Conservation (phyloP, 2,113 vertebrate species). For the Leptocoma aspasia region DNA sequence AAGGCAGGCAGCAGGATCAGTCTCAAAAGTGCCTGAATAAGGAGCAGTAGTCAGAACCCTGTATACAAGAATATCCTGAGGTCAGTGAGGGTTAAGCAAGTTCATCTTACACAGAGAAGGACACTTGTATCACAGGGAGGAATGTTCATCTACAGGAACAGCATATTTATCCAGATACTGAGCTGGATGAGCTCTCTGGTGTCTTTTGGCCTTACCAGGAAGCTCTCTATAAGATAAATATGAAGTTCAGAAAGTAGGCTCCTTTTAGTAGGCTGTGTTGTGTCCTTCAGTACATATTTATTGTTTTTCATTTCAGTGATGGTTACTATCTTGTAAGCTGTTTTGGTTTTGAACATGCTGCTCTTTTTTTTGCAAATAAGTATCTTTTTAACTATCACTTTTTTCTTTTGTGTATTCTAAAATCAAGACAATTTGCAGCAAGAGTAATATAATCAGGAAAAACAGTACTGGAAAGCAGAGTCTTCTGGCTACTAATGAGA, state of each 20-base stretch:
- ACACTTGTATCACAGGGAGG: not conserved
- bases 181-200: not conserved
- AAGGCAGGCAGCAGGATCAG: not conserved
- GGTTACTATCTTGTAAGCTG: not conserved
- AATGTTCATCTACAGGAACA: not conserved
- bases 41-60: not conserved
- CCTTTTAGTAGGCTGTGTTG: not conserved
- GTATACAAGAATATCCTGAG: not conserved
- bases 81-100: not conserved
- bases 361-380: not conserved
- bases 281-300: not conserved
- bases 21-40: not conserved
- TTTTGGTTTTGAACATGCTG: not conserved
- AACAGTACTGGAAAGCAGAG: not conserved
- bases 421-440: not conserved
- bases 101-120: not conserved
- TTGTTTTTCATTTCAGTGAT: not conserved
- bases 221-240: not conserved
- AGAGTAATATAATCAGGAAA: slow-evolving; percentile 1
- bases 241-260: not conserved
- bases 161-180: not conserved
- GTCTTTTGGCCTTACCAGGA: not conserved
- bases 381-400: not conserved
- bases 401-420: not conserved
- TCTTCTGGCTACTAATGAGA: not conserved